A percentile compares a stretch with the other conserved stretches of the same genome.
Conservation (phyloP, 1,140 invertebrate genomes). For the Ceratina australensis region DNA sequence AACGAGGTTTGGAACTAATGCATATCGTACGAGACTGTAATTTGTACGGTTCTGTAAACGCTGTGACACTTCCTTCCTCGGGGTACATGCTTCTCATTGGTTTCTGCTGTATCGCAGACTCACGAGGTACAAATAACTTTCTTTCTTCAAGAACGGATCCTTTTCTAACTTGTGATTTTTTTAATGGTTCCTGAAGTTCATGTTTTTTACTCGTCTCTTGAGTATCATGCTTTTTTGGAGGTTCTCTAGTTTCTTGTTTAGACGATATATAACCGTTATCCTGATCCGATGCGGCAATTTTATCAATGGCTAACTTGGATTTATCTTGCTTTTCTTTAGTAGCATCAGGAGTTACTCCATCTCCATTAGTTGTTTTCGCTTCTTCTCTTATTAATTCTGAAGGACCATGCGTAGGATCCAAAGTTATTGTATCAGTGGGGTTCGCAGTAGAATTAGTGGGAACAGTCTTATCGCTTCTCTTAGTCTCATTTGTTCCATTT, state of each 20-base stretch:
- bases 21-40: background rate
- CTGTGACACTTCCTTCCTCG: background rate
- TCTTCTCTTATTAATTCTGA: background rate
- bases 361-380: background rate
- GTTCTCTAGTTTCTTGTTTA: background rate
- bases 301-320: constrained; percentile 12
- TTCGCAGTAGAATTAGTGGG: too few species aligned
- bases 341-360: background rate
- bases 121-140: background rate
- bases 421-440: too few species aligned
- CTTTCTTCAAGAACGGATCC: background rate
- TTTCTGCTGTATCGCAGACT: too few species aligned
- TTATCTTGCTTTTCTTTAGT: background rate
- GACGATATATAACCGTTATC: background rate
- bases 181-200: background rate
- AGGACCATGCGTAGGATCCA: too few species aligned
- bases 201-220: background rate
- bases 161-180: background rate
- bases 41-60: background rate
- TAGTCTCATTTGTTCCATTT: too few species aligned
- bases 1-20: background rate
- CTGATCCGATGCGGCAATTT: background rate
- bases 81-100: background rate
- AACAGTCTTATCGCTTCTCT: too few species aligned
- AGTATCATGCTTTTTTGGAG: background rate